Conservation (phyloP, 2,888 invertebrate genomes). For the Chouioia cunea region DNA sequence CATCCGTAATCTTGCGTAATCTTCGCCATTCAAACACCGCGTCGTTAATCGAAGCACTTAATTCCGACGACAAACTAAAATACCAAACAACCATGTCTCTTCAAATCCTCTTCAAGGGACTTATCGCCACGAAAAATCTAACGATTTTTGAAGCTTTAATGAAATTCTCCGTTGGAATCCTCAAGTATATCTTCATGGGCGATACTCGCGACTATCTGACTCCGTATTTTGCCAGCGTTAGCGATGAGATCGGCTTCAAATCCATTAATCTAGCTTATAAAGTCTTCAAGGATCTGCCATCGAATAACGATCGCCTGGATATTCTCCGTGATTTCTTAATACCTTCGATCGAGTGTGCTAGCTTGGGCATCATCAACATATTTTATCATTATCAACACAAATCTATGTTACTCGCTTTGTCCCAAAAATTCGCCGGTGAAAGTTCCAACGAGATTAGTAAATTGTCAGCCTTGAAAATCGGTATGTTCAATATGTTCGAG, state of each 20-base stretch:
- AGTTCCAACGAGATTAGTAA: constrained; percentile 16
- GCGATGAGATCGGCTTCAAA: constrained; percentile 49
- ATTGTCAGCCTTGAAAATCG: constrained; percentile 61
- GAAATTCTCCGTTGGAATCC: constrained; percentile 55
- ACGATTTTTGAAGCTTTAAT: constrained; percentile 56
- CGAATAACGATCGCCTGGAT: constrained; percentile 57
- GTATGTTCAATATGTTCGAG: constrained; percentile 65
- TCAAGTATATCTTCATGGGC: constrained; percentile 53
- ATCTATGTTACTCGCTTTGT: too few relatives aligned
- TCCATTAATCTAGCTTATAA: constrained; percentile 57
- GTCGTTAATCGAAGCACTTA: constrained; percentile 2
- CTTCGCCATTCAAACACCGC: constrained; percentile 46
- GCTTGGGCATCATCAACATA: constrained; percentile 50
- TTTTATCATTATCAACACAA: too few relatives aligned
- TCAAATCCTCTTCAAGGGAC: constrained; percentile 55
- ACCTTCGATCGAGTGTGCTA: constrained; percentile 58
- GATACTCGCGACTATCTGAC: constrained; percentile 52
- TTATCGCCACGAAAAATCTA: constrained; percentile 58
- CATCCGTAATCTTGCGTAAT: constrained; percentile 50
- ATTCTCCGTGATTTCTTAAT: constrained; percentile 63
- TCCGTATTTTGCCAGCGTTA: constrained; percentile 53
- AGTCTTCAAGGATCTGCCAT: constrained; percentile 52
- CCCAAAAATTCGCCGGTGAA: too few relatives aligned
- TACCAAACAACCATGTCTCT: constrained; percentile 55
- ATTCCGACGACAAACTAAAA: constrained; percentile 19